Base-by-base conservation (phyloP, 2,113 vertebrate species). In the Sialia sialis region DNA sequence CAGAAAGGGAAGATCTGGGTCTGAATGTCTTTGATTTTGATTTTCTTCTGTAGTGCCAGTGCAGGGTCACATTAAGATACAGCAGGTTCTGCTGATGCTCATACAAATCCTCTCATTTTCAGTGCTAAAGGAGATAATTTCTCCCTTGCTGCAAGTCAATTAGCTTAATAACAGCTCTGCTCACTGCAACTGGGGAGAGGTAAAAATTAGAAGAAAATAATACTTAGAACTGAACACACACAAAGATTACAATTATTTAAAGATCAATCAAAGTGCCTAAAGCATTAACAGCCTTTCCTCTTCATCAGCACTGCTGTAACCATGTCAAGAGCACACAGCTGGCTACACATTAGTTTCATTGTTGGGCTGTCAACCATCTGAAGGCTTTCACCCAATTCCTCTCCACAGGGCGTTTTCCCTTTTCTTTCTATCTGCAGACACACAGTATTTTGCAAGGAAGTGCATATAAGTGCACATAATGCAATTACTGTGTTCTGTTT, bases 161-260 rank as follows among this genome's bases (percentile, higher is more conserved):
- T 97, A 93, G 75, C 46, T 94, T 94, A 96, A 93, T 91, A 94
- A 91, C 90, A 93, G 89, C 69, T 91, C 93, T 93, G 51, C 81
- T 84, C 52, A 52, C 63, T 81, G 75, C 62, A 97, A 59, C 74
- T 77, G 66, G 84, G 90, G 89, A 88, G 85, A 90, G 84, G 82
- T 93, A 93, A 94, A 95, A 96, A 95, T 70, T 56, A 89, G 79
- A 93, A 84, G 81, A 96, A 95, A 96, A 97, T 94, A 96, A 94
- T 91, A 95, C 72, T 95, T 91, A 94, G 59, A 94, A 82, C 59
- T 76, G 58, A 91, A 84, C 9, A 9, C 67, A 85, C 43, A 80
- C 44, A 58, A 93, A 80, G 75, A 95, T 64, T 83, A 93, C 75
- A 76, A 83, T 94, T 94, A 94, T 77, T 94, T 91, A 91, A 77